Evolutionary conservation across 1,140 invertebrate genomes (phyloP), one percentile per base, ranked within the genome.

Genomic region (Neodiprion fabricii): DNA sequence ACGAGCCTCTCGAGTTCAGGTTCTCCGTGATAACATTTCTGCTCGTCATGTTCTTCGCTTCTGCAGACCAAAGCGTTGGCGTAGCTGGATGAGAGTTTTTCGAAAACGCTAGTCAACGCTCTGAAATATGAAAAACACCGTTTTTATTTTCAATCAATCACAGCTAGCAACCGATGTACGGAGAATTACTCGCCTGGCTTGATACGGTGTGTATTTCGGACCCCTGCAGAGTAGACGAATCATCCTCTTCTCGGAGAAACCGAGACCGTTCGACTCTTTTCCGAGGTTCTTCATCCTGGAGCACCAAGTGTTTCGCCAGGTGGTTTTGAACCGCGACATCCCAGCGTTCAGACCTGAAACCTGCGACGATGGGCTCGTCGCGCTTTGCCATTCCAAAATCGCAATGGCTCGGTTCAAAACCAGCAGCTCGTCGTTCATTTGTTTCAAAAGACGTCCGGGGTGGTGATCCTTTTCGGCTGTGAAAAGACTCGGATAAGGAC

Each of bases 1-100:
- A 91, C 89, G 1, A 90, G 75, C n/a, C 79, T 77, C 74, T 88
- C 87, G 48, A 91, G 76, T 67, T 90, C 87, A 0, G 89, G 89
- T 77, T 91, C 90, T 17, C 85, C 85, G 65, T 81, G 76, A 47
- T 83, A 80, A 78, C 86, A 90, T 61, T 84, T 80, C 5, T 28
- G 28, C 53, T 48, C 10, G 28, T 73, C 53, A 17, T 40, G 65
- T 40, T 76, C 72, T 74, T 74, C 67, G 71, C n/a, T 67, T 72
- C 48, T 67, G 70, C 75, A 72, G 28, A 77, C 67, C 69, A 72
- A 67, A 74, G 61, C 48, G 21, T 70, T 66, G 69, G 71, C 65
- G 78, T 75, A 78, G 53, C 9, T 74, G 5, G 66, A 68, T 9
- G 74, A 68, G 1, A 77, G 61, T 61, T 74, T 28, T n/a, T 77